phyloP scores from a whole-genome alignment of 2,888 invertebrate genomes.

The Lydus trimaculatus region DNA sequence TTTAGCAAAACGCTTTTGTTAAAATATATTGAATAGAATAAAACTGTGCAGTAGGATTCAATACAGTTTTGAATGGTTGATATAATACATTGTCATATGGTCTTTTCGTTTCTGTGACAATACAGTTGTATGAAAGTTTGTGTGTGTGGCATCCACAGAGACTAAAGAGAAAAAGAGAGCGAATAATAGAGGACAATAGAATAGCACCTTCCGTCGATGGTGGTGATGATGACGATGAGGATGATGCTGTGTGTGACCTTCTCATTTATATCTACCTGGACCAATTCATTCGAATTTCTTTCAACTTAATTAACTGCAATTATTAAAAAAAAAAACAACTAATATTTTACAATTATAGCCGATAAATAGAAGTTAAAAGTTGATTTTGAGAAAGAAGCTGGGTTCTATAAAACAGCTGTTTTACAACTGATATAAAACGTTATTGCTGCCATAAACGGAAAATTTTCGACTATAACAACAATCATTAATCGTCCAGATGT shows the following conservation, averaged over 20 bases:
- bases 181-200: background rate
- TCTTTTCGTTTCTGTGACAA: slow-evolving; percentile 58
- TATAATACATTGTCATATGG: slow-evolving; percentile 62
- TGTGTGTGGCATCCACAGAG: slow-evolving; percentile 59
- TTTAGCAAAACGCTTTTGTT: slow-evolving; percentile 56
- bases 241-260: slow-evolving; percentile 15
- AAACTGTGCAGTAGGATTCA: slow-evolving; percentile 59
- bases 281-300: slow-evolving; percentile 24
- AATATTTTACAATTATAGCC: background rate
- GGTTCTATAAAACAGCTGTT: slow-evolving; percentile 16
- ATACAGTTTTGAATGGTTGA: slow-evolving; percentile 56
- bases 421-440: slow-evolving; percentile 26
- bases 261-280: slow-evolving; percentile 20
- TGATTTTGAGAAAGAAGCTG: too few relatives aligned
- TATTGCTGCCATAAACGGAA: slow-evolving; percentile 26
- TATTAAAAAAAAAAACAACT: slow-evolving; percentile 8
- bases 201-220: slow-evolving; percentile 1
- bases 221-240: background rate
- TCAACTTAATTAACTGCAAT: slow-evolving; percentile 8
- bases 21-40: slow-evolving; percentile 55
- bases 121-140: slow-evolving; percentile 33
- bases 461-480: background rate
- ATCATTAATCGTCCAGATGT: background rate
- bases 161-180: slow-evolving; percentile 51
- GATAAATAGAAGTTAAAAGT: too few relatives aligned